Conservation (phyloP, 2,888 invertebrate genomes). For the Hirtodrosophila histrioides region DNA sequence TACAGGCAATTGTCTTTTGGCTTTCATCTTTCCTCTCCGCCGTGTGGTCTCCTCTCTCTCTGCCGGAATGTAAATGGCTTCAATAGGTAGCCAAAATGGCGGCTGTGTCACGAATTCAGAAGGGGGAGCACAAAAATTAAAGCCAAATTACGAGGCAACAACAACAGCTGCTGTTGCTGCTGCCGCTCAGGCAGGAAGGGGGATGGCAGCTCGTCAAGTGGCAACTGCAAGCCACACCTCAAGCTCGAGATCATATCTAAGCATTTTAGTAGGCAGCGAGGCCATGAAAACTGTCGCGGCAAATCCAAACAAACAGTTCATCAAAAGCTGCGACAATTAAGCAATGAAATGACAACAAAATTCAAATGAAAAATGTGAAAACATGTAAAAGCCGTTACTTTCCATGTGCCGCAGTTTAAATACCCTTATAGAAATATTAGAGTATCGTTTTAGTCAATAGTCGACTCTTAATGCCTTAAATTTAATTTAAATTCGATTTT, state of each 20-base stretch:
- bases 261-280: constrained; percentile 6
- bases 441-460: too few species aligned
- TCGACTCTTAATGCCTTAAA: too few species aligned
- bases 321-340: constrained; percentile 80
- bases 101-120: constrained; percentile 53
- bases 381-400: background rate
- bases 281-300: constrained; percentile 74
- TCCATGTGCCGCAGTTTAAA: background rate
- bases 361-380: constrained; percentile 71
- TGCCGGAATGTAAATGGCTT: constrained; percentile 70
- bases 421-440: background rate
- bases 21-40: constrained; percentile 14
- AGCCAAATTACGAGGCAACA: constrained; percentile 60
- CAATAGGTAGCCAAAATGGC: constrained; percentile 78
- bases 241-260: constrained; percentile 27
- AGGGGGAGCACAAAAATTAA: constrained; percentile 16
- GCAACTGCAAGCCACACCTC: constrained; percentile 50
- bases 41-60: too few species aligned
- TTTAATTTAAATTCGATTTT: too few species aligned
- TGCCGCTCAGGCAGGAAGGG: background rate
- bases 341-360: constrained; percentile 63
- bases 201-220: constrained; percentile 1
- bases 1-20: constrained; percentile 33
- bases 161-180: constrained; percentile 20
- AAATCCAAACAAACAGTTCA: constrained; percentile 80